Evolutionary conservation across 2,797 vertebrate species (phyloP).

Genomic region (Gobio occitaniae): DNA sequence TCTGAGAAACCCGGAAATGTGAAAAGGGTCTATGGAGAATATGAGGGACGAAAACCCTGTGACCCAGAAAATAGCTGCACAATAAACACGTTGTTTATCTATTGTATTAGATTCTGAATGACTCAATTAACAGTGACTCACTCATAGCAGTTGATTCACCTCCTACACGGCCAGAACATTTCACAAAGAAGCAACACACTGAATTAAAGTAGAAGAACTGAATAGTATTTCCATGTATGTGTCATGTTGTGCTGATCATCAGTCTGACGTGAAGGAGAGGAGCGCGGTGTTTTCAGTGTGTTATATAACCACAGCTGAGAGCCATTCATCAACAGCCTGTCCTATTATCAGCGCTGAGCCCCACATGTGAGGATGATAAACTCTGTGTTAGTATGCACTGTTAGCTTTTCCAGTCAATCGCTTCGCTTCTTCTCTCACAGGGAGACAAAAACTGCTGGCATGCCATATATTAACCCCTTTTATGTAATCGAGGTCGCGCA

Average conservation of each 20-base stretch:
- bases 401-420: constrained; percentile 28
- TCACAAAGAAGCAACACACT: neutral
- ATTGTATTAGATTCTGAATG: neutral
- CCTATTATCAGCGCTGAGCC: constrained; percentile 2
- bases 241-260: neutral
- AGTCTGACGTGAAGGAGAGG: neutral
- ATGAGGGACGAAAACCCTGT: too few relatives aligned
- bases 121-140: neutral
- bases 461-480: constrained; percentile 28
- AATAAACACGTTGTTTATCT: neutral
- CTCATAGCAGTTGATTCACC: neutral
- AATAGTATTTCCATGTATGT: neutral
- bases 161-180: neutral
- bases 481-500: constrained; percentile 36
- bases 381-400: constrained; percentile 27
- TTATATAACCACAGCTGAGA: constrained; percentile 38
- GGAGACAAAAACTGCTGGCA: neutral
- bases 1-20: too few relatives aligned
- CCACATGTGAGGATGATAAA: constrained; percentile 38
- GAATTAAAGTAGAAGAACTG: too few relatives aligned
- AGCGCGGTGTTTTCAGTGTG: neutral
- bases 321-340: constrained; percentile 33
- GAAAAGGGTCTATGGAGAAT: too few relatives aligned
- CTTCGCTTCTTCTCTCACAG: constrained; percentile 14
- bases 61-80: neutral